Evolutionary conservation across 2,797 vertebrate species (phyloP), one percentile per base, ranked within the genome.

Genomic region (Vipera latastei): DNA sequence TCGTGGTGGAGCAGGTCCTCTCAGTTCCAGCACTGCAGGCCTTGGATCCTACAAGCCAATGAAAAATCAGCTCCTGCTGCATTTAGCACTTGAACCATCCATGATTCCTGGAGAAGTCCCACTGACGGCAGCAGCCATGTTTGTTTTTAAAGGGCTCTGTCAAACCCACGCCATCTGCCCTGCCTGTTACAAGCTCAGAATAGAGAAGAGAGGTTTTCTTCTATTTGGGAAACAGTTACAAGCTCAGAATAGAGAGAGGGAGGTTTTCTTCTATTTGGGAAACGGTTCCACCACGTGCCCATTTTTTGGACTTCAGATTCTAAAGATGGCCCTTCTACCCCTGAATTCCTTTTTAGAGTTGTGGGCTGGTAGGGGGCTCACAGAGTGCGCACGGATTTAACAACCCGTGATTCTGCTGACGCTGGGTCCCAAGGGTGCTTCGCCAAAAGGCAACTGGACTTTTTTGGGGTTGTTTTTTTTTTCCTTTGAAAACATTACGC

Each of bases 51-150:
- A 9, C 32, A 78, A 73, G 18, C 88, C 25, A 61, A 28, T 28
- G 32, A 51, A 63, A n/a, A 61, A 6, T 26, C 44, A 78, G 20
- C 20, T 78, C 32, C 78, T 90, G 11, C 91, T 96, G 92, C 91
- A 55, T 91, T 69, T 95, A 95, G 85, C 63, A 69, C 51, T 86
- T 95, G 95, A 7, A 91, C 94, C 91, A 65, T 96, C 65, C 88
- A 90, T 91, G 96, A 96, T 96, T 95, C 96, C 92, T 85, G 91
- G 94, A 93, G 94, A 96, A 96, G 95, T 93, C n/a, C 56, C 88
- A 95, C 73, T 73, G 88, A 90, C 83, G 92, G 94, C 57, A 86
- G 90, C 90, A 92, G 95, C 96, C 95, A 93, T 0, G 4, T 63
- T 59, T n/a, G 38, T 92, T 0, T 91, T 59, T 95, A 44, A 51